Conservation (phyloP, 1,140 invertebrate genomes). For the Nasonia giraulti region DNA sequence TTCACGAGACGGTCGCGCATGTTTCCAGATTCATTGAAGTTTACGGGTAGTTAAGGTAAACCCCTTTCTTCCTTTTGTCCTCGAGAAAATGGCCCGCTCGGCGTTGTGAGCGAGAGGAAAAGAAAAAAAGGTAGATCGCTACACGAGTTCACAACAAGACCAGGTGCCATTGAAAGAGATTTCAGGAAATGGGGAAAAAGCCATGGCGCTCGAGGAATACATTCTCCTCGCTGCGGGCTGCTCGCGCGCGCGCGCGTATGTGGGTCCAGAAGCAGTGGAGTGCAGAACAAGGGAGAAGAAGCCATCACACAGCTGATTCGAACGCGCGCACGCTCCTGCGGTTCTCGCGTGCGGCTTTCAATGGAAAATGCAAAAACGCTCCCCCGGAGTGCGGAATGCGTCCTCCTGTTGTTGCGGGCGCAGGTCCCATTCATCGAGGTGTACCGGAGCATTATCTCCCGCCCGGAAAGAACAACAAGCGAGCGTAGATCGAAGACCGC, state of each 20-base stretch:
- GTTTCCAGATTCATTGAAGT: conserved; percentile 10
- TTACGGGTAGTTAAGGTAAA: conserved; percentile 24
- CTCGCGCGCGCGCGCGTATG: background rate
- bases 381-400: conserved; percentile 2
- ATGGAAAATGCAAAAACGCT: conserved; percentile 30
- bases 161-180: background rate
- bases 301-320: conserved; percentile 23
- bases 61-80: background rate
- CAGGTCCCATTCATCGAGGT: conserved; percentile 40
- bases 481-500: background rate
- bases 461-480: conserved; percentile 13
- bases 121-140: background rate
- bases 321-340: background rate
- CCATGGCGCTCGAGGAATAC: background rate
- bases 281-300: conserved; percentile 16
- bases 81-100: background rate
- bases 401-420: background rate
- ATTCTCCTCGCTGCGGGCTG: background rate
- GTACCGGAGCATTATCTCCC: conserved; percentile 29
- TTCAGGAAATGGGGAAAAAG: conserved; percentile 34
- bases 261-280: background rate
- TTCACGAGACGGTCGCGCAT: background rate
- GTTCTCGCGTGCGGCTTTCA: background rate
- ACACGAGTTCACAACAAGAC: conserved; percentile 6
- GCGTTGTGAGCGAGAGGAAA: background rate